Evolutionary conservation across 2,888 invertebrate species (phyloP).

Genomic region (Agriopis aurantiaria): DNA sequence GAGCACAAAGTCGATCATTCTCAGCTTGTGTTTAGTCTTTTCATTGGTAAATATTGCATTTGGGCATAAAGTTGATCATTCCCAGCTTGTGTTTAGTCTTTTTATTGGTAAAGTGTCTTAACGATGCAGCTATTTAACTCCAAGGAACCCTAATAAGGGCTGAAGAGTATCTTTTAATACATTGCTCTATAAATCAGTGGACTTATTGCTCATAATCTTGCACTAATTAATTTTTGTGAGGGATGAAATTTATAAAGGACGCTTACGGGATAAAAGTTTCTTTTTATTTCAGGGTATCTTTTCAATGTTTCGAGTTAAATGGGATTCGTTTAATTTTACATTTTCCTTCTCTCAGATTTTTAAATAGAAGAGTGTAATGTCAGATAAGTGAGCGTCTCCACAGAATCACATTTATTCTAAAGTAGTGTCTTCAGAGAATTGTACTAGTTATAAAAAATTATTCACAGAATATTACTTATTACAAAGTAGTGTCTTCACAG

Average conservation of each 20-base stretch:
- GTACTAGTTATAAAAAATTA: too few species aligned
- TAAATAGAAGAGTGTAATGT: background rate
- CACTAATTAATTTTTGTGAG: slow-evolving; percentile 66
- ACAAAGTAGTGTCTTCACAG: too few species aligned
- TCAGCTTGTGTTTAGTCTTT: too few species aligned
- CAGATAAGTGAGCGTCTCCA: background rate
- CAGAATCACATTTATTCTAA: background rate
- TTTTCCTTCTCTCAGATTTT: slow-evolving; percentile 3
- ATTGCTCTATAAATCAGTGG: slow-evolving; percentile 60
- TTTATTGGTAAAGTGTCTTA: too few species aligned
- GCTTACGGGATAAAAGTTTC: slow-evolving; percentile 34
- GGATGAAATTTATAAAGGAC: slow-evolving; percentile 52
- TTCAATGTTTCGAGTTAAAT: slow-evolving; percentile 28
- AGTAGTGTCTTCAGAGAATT: too few species aligned
- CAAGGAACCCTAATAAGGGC: slow-evolving; percentile 53
- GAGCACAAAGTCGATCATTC: too few species aligned
- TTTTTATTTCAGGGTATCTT: slow-evolving; percentile 31
- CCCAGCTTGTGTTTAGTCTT: too few species aligned
- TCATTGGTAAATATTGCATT: too few species aligned
- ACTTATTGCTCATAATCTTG: slow-evolving; percentile 66
- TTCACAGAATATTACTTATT: too few species aligned
- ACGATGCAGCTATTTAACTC: background rate
- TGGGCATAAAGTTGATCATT: too few species aligned
- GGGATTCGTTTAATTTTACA: slow-evolving; percentile 12
- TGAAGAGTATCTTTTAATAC: slow-evolving; percentile 52